phyloP scores from a whole-genome alignment of 2,888 invertebrate species.

The Leucophenga maculata region DNA sequence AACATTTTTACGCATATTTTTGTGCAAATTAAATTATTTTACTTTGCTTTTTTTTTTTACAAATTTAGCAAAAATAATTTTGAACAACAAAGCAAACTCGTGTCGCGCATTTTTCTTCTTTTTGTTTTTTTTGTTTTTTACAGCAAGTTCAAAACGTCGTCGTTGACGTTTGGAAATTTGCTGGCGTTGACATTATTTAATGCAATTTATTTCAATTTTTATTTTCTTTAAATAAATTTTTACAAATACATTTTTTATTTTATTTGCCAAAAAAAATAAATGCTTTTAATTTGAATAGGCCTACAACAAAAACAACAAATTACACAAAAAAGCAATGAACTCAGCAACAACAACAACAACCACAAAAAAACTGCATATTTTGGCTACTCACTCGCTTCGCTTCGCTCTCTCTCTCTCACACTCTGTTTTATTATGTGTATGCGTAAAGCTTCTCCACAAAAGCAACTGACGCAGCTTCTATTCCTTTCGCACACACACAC shows the following conservation, averaged over 20 bases:
- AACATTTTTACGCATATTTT: no score
- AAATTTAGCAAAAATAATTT: no score
- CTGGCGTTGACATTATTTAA: slow-evolving; percentile 1
- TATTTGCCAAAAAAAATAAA: not conserved
- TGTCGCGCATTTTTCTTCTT: no score
- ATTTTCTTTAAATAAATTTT: not conserved
- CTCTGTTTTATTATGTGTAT: slow-evolving; percentile 26
- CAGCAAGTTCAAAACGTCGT: not conserved
- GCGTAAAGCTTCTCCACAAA: not conserved
- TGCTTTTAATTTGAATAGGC: slow-evolving; percentile 6
- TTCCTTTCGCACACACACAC: not conserved
- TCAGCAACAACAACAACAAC: not conserved
- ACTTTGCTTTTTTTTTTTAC: no score
- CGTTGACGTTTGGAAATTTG: not conserved
- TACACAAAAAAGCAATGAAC: slow-evolving; percentile 5
- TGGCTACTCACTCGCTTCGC: not conserved
- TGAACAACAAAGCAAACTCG: no score
- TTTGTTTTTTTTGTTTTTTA: not conserved
- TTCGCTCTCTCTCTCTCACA: not conserved
- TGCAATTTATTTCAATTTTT: not conserved
- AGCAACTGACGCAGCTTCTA: slow-evolving; percentile 10
- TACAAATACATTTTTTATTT: not conserved
- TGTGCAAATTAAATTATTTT: no score
- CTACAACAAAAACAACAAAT: not conserved
- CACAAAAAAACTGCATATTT: slow-evolving; percentile 17